Evolutionary conservation across 2,797 vertebrate species (phyloP).

Genomic region (Peromyscus nudipes): DNA sequence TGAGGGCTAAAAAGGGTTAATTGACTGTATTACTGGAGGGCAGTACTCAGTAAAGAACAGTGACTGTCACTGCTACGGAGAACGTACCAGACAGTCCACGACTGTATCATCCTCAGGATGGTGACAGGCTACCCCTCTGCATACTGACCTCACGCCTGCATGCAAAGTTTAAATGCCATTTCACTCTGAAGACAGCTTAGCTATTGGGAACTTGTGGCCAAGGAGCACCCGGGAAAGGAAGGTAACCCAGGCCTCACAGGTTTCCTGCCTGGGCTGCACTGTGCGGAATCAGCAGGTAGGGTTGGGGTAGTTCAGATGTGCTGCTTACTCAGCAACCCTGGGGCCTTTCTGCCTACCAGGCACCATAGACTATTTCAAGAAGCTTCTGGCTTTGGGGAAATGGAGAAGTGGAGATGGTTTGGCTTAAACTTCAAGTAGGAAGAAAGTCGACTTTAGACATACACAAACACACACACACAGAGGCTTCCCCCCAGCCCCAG

Average conservation of each 20-base stretch:
- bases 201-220: background rate
- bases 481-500: background rate
- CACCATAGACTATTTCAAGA: background rate
- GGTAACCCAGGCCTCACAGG: background rate
- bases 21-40: background rate
- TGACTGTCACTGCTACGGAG: background rate
- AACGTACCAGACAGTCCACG: conserved; percentile 24
- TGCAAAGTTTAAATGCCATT: conserved; percentile 35
- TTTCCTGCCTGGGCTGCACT: background rate
- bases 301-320: background rate
- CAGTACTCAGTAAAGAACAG: background rate
- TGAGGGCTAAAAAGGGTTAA: background rate
- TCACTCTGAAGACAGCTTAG: background rate
- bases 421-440: conserved; percentile 5
- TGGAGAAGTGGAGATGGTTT: background rate
- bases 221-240: background rate
- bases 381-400: conserved; percentile 37
- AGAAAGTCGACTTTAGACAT: background rate
- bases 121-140: conserved; percentile 23
- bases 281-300: background rate
- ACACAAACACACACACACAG: background rate
- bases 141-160: background rate
- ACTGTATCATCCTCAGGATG: background rate
- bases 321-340: conserved; percentile 40
- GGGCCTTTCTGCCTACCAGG: conserved; percentile 37